phyloP scores from a whole-genome alignment of 2,797 vertebrate genomes.

The Gallinago solitaria region DNA sequence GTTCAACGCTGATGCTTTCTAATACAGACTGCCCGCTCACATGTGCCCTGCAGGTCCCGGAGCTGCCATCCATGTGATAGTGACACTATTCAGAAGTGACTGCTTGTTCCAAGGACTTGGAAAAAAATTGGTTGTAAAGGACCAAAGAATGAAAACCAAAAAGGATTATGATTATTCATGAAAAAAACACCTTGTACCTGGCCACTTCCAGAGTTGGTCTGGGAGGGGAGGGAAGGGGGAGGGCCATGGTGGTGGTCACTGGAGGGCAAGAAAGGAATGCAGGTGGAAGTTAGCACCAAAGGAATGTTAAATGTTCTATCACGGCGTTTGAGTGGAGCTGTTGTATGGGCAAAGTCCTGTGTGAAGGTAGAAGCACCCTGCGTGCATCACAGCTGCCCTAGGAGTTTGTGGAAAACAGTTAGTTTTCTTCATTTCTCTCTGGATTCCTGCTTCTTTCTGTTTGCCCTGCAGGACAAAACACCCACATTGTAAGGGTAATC shows the following conservation, averaged over 20 bases:
- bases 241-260: not conserved
- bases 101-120: not conserved
- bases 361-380: fast-evolving
- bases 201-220: not conserved
- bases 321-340: not conserved
- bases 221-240: too few species aligned
- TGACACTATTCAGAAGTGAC: not conserved
- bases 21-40: not conserved
- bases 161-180: not conserved
- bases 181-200: not conserved
- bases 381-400: not conserved
- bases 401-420: not conserved
- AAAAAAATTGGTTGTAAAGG: not conserved
- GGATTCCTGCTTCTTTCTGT: not conserved
- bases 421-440: not conserved
- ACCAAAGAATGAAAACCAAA: not conserved
- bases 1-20: not conserved
- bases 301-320: not conserved
- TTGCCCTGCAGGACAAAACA: not conserved
- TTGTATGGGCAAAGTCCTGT: not conserved
- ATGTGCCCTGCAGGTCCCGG: not conserved
- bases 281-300: not conserved
- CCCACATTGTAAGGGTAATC: not conserved
- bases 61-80: not conserved
- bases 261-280: not conserved